Evolutionary conservation across 1,140 invertebrate species (phyloP).

Genomic region (Dysdera silvatica): DNA sequence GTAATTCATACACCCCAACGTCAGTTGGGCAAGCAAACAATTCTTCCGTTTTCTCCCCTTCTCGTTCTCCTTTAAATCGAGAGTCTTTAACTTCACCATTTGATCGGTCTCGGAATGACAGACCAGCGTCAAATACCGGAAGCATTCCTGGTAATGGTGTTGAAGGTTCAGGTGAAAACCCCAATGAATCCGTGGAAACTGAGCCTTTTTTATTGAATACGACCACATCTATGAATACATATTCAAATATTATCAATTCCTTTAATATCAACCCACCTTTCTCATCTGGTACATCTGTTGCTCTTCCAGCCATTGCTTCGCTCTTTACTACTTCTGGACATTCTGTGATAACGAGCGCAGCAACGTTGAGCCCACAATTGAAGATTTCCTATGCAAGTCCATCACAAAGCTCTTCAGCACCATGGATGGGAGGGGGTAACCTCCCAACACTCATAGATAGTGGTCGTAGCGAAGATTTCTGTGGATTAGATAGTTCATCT

Average conservation of each 20-base stretch:
- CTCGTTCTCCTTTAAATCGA: background rate
- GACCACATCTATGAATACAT: slow-evolving; percentile 39
- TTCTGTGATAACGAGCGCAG: slow-evolving; percentile 25
- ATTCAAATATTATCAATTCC: slow-evolving; percentile 37
- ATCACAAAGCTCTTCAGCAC: background rate
- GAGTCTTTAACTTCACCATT: background rate
- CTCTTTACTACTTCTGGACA: slow-evolving; percentile 16
- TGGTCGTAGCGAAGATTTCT: slow-evolving; percentile 31
- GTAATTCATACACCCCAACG: slow-evolving; percentile 5
- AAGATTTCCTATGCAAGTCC: slow-evolving; percentile 15
- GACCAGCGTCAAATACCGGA: background rate
- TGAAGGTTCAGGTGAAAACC: slow-evolving; percentile 4
- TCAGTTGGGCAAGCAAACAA: slow-evolving; percentile 1
- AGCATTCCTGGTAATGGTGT: background rate
- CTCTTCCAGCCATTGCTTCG: slow-evolving; percentile 26
- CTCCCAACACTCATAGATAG: slow-evolving; percentile 30
- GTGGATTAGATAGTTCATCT: slow-evolving; percentile 11
- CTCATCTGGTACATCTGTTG: background rate
- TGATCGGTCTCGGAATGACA: background rate
- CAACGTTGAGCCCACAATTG: slow-evolving; percentile 9
- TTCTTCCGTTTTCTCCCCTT: slow-evolving; percentile 3
- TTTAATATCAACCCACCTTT: slow-evolving; percentile 27
- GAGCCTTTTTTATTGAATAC: slow-evolving; percentile 37
- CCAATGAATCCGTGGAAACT: slow-evolving; percentile 12
- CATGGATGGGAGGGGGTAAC: slow-evolving; percentile 14